Base-by-base conservation (phyloP, 1,140 invertebrate genomes). In the Nixonia krombeini region DNA sequence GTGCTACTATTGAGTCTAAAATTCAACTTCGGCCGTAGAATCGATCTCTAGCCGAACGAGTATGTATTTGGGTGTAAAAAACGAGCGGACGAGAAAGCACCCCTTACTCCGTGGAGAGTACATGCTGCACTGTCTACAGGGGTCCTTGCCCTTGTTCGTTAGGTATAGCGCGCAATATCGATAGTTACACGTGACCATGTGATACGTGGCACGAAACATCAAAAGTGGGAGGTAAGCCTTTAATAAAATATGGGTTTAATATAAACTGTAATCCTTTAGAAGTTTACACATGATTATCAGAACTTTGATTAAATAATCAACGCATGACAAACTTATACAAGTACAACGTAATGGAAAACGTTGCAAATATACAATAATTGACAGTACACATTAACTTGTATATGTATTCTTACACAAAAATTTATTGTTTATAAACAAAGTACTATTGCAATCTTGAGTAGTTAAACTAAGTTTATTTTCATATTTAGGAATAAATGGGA, bases 111-210 rank as follows among this genome's bases (percentile, higher is more conserved):
- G 51, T 52, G 53, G 38, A 17, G 51, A 41, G 58, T 76, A 75
- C 67, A 70, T 57, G 51, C 55, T 55, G 64, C 53, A 76, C 70
- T 74, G 70, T 72, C 53, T 51, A 38, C 46, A 57, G 79, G 71
- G 81, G 81, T 83, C 80, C 80, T 83, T 83, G 81, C 81, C 80
- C 81, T 83, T 83, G 79, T 72, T 72, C 63, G 31, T 70, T 73
- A 70, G 47, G 59, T 78, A 76, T 75, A 74, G 72, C 61, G 75
- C 70, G 73, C 47, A 70, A 81, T 78, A 81, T 83, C 79, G 80
- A 83, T 81, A 83, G 74, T 74, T 61, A 64, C 56, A 53, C 37
- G 50, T 42, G 49, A 23, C 44, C 17, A 46, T 65, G 42, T 68
- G 63, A 64, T 46, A 57, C 57, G 35, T 51, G 56, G 64, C 50